Evolutionary conservation across 2,888 invertebrate genomes (phyloP).

Genomic region (Autographa pulchrina): DNA sequence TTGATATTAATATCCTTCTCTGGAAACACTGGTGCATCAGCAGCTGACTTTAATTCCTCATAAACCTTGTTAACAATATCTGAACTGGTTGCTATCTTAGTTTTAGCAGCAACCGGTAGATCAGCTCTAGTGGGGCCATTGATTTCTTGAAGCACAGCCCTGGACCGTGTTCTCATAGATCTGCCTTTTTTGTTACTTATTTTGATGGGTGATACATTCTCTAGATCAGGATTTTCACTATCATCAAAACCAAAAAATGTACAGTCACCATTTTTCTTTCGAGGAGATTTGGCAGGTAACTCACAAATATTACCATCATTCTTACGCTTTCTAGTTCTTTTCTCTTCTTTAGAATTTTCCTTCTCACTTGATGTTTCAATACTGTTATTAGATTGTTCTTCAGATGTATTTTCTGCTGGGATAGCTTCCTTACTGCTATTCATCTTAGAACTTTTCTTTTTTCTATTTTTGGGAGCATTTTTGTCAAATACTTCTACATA

Average conservation of each 20-base stretch:
- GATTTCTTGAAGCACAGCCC: slow-evolving; percentile 76
- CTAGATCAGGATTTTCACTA: slow-evolving; percentile 75
- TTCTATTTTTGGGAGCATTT: slow-evolving; percentile 16
- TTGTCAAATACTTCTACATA: slow-evolving; percentile 67
- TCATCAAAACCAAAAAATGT: slow-evolving; percentile 87
- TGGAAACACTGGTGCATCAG: slow-evolving; percentile 73
- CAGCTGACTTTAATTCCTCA: slow-evolving; percentile 73
- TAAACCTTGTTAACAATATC: slow-evolving; percentile 73
- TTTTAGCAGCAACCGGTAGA: slow-evolving; percentile 70
- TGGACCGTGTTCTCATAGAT: slow-evolving; percentile 68
- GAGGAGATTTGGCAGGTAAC: slow-evolving; percentile 55
- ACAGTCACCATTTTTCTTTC: slow-evolving; percentile 64
- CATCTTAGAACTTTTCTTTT: slow-evolving; percentile 24
- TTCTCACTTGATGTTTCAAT: slow-evolving; percentile 60
- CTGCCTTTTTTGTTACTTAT: slow-evolving; percentile 60
- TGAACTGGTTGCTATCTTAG: slow-evolving; percentile 68
- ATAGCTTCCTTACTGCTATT: slow-evolving; percentile 38
- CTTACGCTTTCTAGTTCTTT: slow-evolving; percentile 57
- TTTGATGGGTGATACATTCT: slow-evolving; percentile 81
- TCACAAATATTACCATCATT: slow-evolving; percentile 54
- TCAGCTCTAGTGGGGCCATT: slow-evolving; percentile 75
- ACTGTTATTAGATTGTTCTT: slow-evolving; percentile 46
- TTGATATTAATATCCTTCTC: slow-evolving; percentile 64
- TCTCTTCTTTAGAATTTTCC: slow-evolving; percentile 57
- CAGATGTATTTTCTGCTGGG: slow-evolving; percentile 56